phyloP scores from a whole-genome alignment of 2,888 invertebrate genomes.

The Endotricha flammealis region DNA sequence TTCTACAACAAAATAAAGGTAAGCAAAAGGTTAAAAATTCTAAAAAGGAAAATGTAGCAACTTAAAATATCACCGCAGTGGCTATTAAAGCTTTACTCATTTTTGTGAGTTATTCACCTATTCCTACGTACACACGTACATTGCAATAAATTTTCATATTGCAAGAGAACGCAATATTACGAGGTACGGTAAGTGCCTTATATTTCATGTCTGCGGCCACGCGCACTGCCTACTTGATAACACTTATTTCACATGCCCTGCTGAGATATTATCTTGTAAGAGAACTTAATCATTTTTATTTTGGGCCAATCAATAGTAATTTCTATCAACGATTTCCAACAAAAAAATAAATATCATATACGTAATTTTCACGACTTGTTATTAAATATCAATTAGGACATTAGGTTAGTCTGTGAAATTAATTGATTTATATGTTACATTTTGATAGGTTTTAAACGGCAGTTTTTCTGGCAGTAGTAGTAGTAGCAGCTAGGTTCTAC shows the following conservation, averaged over 20 bases:
- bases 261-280: constrained; percentile 39
- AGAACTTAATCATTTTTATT: neutral
- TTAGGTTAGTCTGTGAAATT: too few species aligned
- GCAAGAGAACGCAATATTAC: constrained; percentile 71
- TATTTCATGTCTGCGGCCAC: constrained; percentile 65
- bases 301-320: neutral
- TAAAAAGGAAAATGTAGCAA: too few species aligned
- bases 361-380: too few species aligned
- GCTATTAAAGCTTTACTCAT: constrained; percentile 40
- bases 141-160: constrained; percentile 76
- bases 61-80: constrained; percentile 18
- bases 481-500: too few species aligned
- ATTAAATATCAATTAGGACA: too few species aligned
- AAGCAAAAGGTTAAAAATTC: too few species aligned
- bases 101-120: constrained; percentile 54
- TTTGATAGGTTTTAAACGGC: too few species aligned
- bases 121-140: constrained; percentile 50
- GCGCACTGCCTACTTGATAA: constrained; percentile 54
- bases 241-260: constrained; percentile 46
- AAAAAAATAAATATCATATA: too few species aligned
- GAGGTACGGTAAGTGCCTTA: constrained; percentile 65
- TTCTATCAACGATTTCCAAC: neutral
- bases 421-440: too few species aligned
- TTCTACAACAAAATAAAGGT: too few species aligned
- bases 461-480: too few species aligned